Percentiles rank a stretch among this genome's conserved stretches.
Conservation (phyloP, 2,797 vertebrate species). For the Coregonus suidteri region DNA sequence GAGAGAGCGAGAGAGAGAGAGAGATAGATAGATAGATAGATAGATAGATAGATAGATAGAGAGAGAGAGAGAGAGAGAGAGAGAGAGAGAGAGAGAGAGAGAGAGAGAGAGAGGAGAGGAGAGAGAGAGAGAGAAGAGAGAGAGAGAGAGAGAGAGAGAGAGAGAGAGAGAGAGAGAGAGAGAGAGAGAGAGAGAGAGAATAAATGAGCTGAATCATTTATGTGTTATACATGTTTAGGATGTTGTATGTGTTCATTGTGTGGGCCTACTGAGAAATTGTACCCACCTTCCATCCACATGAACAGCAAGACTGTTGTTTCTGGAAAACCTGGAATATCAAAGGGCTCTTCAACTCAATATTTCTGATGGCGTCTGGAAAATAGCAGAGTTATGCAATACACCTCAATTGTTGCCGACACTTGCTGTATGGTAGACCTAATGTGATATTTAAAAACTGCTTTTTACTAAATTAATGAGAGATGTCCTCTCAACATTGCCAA, state of each 20-base stretch:
- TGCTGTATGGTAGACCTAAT: no score
- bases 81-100: no score
- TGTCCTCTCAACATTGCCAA: no score
- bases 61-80: conserved; percentile 55
- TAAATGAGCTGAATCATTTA: background rate
- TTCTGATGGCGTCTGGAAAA: conserved; percentile 81
- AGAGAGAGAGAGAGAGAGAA: background rate
- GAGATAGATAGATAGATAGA: no score
- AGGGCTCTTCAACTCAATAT: conserved; percentile 78
- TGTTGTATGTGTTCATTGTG: background rate
- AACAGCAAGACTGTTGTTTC: conserved; percentile 76
- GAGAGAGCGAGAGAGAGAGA: background rate
- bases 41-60: no score
- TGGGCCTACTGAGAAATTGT: background rate
- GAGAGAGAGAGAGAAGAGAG: conserved; percentile 45
- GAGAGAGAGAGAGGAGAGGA: background rate
- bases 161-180: background rate
- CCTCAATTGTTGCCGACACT: no score
- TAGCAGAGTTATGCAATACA: conserved; percentile 2
- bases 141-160: background rate
- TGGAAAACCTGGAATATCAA: conserved; percentile 76
- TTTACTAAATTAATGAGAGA: no score
- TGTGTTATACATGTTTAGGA: background rate
- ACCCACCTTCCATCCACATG: conserved; percentile 87
- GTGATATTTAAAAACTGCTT: no score